Evolutionary conservation across 1,140 invertebrate species (phyloP).

Genomic region (Platorchestia sp.): DNA sequence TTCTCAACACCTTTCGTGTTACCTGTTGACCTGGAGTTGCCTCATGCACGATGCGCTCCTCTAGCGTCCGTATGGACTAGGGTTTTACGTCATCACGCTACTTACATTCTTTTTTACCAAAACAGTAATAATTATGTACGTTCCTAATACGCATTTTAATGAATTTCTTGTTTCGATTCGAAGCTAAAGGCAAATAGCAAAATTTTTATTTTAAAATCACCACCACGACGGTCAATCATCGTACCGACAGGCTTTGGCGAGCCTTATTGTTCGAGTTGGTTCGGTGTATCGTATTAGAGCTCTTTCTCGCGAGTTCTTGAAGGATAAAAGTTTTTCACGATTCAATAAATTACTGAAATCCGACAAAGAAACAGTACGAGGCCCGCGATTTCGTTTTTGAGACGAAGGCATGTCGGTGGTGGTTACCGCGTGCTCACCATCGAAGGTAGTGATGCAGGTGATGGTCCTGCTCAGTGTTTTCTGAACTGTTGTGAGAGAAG

Average conservation of each 20-base stretch:
- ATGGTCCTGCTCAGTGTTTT: neutral
- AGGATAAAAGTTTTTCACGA: no score
- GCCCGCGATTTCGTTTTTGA: neutral
- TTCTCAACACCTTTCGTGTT: constrained; percentile 20
- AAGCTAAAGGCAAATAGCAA: neutral
- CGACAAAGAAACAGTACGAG: no score
- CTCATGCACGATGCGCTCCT: neutral
- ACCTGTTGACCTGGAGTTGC: neutral
- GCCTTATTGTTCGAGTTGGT: neutral
- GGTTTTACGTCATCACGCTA: neutral
- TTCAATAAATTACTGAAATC: no score
- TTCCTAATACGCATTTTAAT: neutral
- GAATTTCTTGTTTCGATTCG: neutral
- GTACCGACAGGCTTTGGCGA: neutral
- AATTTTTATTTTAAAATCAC: neutral
- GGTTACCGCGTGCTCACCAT: neutral
- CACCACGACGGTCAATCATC: neutral
- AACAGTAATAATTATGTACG: neutral
- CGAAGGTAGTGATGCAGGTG: neutral
- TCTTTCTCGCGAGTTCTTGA: no score
- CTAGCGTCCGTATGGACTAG: neutral
- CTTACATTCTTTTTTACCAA: neutral
- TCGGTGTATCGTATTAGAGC: no score
- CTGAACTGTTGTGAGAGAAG: constrained; percentile 8
- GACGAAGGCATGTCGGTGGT: neutral